Percentiles rank a stretch among this genome's conserved stretches.
These are phyloP conservation scores for Anniella stebbinsi DNA, from an alignment of 2,797 vertebrate genomes.

Conservation along the genomic window DNA sequence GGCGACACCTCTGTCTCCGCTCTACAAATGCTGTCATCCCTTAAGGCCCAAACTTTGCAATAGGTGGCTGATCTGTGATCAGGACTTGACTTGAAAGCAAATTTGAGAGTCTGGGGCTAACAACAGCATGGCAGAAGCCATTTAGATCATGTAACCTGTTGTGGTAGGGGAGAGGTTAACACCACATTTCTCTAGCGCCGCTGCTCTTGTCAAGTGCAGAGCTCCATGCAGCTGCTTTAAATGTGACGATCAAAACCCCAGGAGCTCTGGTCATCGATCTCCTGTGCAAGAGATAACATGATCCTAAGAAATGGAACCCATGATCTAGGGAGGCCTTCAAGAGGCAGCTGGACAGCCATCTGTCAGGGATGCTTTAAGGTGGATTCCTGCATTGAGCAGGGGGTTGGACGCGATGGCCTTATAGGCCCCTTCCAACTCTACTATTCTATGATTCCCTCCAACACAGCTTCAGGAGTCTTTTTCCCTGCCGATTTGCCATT, in stretches of 20 bases:
- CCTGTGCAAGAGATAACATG: neutral
- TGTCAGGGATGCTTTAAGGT: too few relatives aligned
- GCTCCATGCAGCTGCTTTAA: neutral
- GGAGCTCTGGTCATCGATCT: neutral
- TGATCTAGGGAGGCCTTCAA: too few relatives aligned
- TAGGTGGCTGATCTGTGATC: neutral
- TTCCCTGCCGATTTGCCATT: neutral
- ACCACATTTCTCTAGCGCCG: neutral
- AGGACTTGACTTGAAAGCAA: neutral
- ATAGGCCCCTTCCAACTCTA: too few relatives aligned
- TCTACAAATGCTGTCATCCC: neutral
- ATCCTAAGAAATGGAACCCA: neutral
- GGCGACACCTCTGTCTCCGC: neutral
- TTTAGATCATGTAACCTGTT: neutral
- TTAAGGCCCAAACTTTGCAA: neutral
- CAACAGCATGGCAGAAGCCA: neutral
- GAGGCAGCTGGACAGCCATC: too few relatives aligned
- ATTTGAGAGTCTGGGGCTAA: neutral
- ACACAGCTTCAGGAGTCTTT: neutral
- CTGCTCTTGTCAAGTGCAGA: neutral
- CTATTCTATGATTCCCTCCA: too few relatives aligned
- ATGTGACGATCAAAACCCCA: neutral
- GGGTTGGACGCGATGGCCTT: too few relatives aligned
- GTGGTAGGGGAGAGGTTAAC: neutral
- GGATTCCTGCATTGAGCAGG: too few relatives aligned